Percentiles rank a stretch among this genome's conserved stretches.
These are phyloP conservation scores for Papilio helenus DNA, from an alignment of 1,140 invertebrate genomes.

Conservation along the genomic window DNA sequence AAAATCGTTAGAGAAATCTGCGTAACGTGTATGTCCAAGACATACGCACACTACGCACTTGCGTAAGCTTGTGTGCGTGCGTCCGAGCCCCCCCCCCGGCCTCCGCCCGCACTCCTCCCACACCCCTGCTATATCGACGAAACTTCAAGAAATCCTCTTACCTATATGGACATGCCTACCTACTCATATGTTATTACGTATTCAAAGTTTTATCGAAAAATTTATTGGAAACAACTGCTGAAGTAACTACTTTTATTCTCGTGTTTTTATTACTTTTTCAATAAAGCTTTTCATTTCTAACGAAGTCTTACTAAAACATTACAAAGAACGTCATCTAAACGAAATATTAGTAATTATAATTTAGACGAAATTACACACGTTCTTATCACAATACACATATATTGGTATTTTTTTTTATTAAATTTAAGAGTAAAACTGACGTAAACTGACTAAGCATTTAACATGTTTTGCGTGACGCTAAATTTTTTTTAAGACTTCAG, in stretches of 20 bases:
- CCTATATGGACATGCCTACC: constrained; percentile 63
- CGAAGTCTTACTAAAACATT: no score
- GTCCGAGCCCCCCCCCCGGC: constrained; percentile 63
- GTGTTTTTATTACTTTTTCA: background rate
- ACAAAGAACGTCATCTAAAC: no score
- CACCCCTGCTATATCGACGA: constrained; percentile 65
- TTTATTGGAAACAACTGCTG: background rate
- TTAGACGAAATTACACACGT: no score
- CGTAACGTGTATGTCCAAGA: constrained; percentile 79
- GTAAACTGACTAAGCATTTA: background rate
- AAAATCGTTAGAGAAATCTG: constrained; percentile 83
- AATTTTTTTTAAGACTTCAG: background rate
- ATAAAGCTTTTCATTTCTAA: no score
- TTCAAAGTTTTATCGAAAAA: constrained; percentile 6
- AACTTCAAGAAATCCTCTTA: constrained; percentile 81
- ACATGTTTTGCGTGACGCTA: constrained; percentile 7
- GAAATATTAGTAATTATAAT: no score
- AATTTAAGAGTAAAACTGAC: constrained; percentile 16
- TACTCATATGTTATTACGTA: constrained; percentile 19
- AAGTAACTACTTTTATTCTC: background rate
- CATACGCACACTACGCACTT: constrained; percentile 66
- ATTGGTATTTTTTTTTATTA: constrained; percentile 1
- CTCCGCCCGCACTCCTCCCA: constrained; percentile 54
- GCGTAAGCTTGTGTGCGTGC: constrained; percentile 47
- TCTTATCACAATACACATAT: no score